These are phyloP conservation scores for Eupithecia subfuscata DNA, from an alignment of 2,888 invertebrate genomes.

Conservation along the genomic window DNA sequence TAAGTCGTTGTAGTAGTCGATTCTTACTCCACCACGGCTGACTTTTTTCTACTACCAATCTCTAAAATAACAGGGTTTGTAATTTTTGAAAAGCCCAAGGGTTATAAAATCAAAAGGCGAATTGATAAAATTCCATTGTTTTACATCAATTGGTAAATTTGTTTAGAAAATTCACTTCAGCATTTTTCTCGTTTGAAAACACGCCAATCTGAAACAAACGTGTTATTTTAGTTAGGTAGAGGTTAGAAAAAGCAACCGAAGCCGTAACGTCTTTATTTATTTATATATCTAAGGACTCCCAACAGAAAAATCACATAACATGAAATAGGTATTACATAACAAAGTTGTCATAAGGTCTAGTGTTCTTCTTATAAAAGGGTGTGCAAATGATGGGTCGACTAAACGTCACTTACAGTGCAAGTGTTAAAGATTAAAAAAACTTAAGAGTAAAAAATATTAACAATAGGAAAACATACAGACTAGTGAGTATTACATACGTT, in stretches of 20 bases:
- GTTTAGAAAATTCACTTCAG: constrained; percentile 42
- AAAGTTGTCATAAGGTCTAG: no score
- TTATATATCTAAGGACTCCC: no score
- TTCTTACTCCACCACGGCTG: neutral
- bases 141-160: neutral
- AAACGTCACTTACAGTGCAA: no score
- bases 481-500: no score
- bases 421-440: no score
- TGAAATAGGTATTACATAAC: no score
- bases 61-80: neutral
- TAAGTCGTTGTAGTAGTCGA: no score
- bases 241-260: neutral
- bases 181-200: constrained; percentile 69
- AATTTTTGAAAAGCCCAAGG: neutral
- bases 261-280: neutral
- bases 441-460: no score
- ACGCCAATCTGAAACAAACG: constrained; percentile 61
- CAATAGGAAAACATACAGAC: no score
- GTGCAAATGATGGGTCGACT: no score
- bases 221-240: neutral
- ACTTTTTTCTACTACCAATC: neutral
- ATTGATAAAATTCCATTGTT: neutral
- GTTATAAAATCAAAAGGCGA: neutral
- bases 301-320: no score
- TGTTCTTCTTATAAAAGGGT: no score